Evolutionary conservation across 2,797 vertebrate species (phyloP).

Genomic region (Orientallactaga sibirica): DNA sequence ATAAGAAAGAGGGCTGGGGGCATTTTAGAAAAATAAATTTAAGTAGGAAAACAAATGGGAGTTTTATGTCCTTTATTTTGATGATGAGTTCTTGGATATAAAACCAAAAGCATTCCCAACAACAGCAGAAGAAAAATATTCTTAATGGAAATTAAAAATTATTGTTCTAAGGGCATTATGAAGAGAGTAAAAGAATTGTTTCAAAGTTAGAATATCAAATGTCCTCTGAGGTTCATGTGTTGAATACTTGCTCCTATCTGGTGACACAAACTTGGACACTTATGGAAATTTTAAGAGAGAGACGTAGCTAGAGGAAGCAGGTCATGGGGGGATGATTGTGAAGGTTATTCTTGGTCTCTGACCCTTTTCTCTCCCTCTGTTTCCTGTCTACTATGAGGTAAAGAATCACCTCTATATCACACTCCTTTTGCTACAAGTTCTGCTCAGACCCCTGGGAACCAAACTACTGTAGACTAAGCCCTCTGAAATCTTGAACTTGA

Average conservation of each 20-base stretch:
- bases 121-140: not conserved
- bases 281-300: too few relatives aligned
- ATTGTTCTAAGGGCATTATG: not conserved
- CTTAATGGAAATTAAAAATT: not conserved
- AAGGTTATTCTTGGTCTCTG: not conserved
- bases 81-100: not conserved
- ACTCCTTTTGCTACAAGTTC: not conserved
- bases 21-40: constrained; percentile 17
- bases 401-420: not conserved
- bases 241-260: not conserved
- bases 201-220: too few relatives aligned
- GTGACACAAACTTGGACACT: not conserved
- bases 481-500: not conserved
- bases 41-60: not conserved
- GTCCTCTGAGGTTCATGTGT: not conserved
- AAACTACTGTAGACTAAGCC: not conserved
- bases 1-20: not conserved
- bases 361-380: not conserved
- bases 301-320: not conserved
- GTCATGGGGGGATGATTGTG: not conserved
- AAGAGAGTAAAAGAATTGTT: not conserved
- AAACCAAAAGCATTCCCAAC: not conserved
- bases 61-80: not conserved
- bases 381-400: not conserved
- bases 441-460: not conserved